A percentile compares a stretch with the other conserved stretches of the same genome.
These are phyloP conservation scores for Heliangelus exortis DNA, from an alignment of 2,797 vertebrate species.

Conservation along the genomic window DNA sequence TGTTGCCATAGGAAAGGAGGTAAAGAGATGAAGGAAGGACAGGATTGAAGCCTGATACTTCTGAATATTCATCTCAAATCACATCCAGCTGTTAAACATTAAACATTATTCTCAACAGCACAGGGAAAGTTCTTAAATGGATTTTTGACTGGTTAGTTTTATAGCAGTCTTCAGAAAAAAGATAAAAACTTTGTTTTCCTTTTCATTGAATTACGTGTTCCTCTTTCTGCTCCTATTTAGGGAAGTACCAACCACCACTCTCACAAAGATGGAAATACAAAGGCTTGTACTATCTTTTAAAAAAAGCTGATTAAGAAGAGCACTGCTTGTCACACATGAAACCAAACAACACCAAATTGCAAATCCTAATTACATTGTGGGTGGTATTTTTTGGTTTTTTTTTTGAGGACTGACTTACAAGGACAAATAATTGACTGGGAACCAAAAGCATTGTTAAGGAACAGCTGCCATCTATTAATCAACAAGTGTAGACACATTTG, in stretches of 20 bases:
- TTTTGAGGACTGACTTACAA: background rate
- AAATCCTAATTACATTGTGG: background rate
- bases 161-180: background rate
- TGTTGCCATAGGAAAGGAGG: background rate
- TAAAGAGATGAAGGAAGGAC: background rate
- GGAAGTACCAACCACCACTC: background rate
- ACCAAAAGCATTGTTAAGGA: constrained; percentile 2
- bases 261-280: background rate
- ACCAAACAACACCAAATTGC: background rate
- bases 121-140: background rate
- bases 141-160: background rate
- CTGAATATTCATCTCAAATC: constrained; percentile 8
- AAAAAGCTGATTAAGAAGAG: background rate
- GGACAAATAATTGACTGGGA: background rate
- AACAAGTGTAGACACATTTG: constrained; percentile 40
- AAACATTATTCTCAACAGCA: background rate
- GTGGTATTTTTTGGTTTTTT: background rate
- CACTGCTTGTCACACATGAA: background rate
- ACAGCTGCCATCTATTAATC: constrained; percentile 24
- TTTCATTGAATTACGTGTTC: background rate
- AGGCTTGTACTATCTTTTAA: background rate
- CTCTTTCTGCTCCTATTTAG: background rate
- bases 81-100: constrained; percentile 24
- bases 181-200: background rate
- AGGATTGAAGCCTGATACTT: background rate